Evolutionary conservation across 2,888 invertebrate species (phyloP).

Genomic region (Digitonthophagus gazella): DNA sequence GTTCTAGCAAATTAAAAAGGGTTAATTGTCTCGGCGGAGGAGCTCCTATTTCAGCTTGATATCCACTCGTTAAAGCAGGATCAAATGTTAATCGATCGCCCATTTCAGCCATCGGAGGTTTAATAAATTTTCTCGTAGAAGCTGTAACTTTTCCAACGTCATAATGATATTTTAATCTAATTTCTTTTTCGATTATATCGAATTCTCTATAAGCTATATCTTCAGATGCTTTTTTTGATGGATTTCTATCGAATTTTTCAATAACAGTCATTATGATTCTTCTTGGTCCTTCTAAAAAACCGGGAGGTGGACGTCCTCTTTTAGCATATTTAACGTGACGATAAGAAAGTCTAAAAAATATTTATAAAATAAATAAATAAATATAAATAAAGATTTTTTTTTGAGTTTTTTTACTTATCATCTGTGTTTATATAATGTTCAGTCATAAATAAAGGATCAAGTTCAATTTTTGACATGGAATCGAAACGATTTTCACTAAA

Average conservation of each 20-base stretch:
- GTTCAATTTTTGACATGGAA: slow-evolving; percentile 62
- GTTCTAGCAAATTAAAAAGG: slow-evolving; percentile 62
- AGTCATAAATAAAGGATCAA: slow-evolving; percentile 55
- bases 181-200: slow-evolving; percentile 59
- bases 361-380: background rate
- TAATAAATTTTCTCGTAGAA: slow-evolving; percentile 63
- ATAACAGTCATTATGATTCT: slow-evolving; percentile 46
- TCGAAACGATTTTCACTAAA: slow-evolving; percentile 65
- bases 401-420: slow-evolving; percentile 47
- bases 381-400: slow-evolving; percentile 17
- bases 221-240: slow-evolving; percentile 55
- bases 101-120: slow-evolving; percentile 69
- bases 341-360: slow-evolving; percentile 41
- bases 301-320: slow-evolving; percentile 41
- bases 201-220: slow-evolving; percentile 69
- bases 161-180: slow-evolving; percentile 64
- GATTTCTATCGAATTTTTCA: slow-evolving; percentile 64
- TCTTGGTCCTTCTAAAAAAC: slow-evolving; percentile 41
- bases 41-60: slow-evolving; percentile 64
- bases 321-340: slow-evolving; percentile 49
- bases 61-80: slow-evolving; percentile 63
- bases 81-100: slow-evolving; percentile 65
- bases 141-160: slow-evolving; percentile 61
- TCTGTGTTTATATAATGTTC: slow-evolving; percentile 60
- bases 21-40: slow-evolving; percentile 61